These are phyloP conservation scores for Antidorcas marsupialis DNA, from an alignment of 2,113 vertebrate species.

Conservation along the genomic window DNA sequence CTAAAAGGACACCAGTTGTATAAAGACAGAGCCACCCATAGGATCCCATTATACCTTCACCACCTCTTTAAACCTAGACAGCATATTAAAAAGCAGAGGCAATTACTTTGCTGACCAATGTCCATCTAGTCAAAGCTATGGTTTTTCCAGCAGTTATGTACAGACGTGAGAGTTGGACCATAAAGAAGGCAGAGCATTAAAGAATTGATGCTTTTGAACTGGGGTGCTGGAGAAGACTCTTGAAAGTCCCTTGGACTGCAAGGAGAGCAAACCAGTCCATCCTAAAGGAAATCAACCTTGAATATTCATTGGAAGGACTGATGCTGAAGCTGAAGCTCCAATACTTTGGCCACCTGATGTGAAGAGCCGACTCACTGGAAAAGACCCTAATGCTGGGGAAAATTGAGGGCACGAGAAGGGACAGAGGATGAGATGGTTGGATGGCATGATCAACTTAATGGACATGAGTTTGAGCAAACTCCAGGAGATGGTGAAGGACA, in stretches of 20 bases:
- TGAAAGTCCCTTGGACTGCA: background rate
- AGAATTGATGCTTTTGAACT: background rate
- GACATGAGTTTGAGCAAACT: background rate
- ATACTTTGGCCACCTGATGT: background rate
- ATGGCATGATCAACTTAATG: background rate
- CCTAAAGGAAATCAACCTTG: background rate
- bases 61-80: background rate
- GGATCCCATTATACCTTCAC: background rate
- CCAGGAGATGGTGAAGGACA: background rate
- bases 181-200: background rate
- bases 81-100: background rate
- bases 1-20: background rate
- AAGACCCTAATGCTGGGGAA: background rate
- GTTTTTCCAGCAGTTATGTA: background rate
- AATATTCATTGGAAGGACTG: background rate
- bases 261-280: background rate
- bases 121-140: background rate
- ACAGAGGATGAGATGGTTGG: background rate
- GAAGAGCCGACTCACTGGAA: fast-evolving
- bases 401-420: background rate
- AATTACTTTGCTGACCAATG: background rate
- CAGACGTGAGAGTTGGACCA: background rate
- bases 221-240: background rate
- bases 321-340: background rate
- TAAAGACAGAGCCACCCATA: background rate